These are phyloP conservation scores for Caenorhabditis plicata DNA, from an alignment of 2,888 invertebrate species.

Conservation along the genomic window DNA sequence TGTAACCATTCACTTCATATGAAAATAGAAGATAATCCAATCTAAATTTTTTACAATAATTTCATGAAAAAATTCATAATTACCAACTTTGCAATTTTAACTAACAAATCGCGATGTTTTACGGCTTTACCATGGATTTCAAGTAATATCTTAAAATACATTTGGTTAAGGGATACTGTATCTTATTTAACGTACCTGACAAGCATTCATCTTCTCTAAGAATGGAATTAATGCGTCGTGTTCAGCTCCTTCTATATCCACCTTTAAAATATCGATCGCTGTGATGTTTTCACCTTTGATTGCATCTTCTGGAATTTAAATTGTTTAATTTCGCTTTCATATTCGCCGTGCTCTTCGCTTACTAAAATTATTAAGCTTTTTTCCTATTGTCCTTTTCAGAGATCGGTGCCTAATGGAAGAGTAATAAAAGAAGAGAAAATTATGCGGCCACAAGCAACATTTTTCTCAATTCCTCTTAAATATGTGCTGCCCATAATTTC, in stretches of 20 bases:
- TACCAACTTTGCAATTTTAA: conserved; percentile 20
- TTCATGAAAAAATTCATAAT: too few species aligned
- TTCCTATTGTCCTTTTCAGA: too few species aligned
- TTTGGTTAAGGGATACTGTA: not conserved
- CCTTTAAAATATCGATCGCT: conserved; percentile 17
- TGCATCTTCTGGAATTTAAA: not conserved
- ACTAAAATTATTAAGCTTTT: too few species aligned
- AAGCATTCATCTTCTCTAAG: conserved; percentile 12
- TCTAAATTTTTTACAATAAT: too few species aligned
- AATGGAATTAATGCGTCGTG: conserved; percentile 20
- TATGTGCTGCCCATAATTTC: too few species aligned
- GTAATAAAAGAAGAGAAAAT: too few species aligned
- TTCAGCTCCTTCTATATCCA: conserved; percentile 31
- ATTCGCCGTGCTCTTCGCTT: too few species aligned
- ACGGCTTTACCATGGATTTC: conserved; percentile 34
- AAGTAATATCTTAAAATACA: conserved; percentile 19
- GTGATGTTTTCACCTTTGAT: conserved; percentile 5
- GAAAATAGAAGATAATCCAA: conserved; percentile 31
- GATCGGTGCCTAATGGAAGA: too few species aligned
- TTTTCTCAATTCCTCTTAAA: too few species aligned
- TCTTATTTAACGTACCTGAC: conserved; percentile 5
- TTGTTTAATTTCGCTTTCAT: too few species aligned
- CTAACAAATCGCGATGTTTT: conserved; percentile 15
- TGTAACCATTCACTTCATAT: conserved; percentile 39
- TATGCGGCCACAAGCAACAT: too few species aligned